Conservation (phyloP, 2,797 vertebrate genomes). For the Coccyzus lansbergi region DNA sequence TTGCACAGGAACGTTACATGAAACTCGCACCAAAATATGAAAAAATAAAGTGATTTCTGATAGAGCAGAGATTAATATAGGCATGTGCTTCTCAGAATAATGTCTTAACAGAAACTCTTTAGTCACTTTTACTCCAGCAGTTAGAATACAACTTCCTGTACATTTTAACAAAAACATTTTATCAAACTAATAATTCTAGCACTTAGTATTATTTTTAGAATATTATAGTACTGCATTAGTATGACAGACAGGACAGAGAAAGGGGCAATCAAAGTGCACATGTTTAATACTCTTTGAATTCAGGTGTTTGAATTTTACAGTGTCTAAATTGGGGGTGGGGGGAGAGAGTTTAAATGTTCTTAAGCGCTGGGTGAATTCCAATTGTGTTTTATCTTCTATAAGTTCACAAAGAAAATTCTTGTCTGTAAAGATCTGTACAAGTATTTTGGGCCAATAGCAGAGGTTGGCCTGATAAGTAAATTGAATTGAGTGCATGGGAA, state of each 20-base stretch:
- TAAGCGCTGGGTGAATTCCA: background rate
- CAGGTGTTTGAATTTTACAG: background rate
- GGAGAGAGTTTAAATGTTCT: background rate
- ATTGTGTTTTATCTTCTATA: background rate
- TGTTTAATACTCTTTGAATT: background rate
- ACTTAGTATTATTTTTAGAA: background rate
- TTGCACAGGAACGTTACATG: background rate
- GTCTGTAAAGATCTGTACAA: background rate
- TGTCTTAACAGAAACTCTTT: background rate
- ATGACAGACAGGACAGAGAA: background rate
- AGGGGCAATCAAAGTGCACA: background rate
- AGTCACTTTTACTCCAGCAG: background rate
- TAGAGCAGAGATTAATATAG: background rate
- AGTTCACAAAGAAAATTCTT: background rate
- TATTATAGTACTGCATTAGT: background rate
- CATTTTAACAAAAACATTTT: background rate
- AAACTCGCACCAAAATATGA: background rate
- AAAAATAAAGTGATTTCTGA: background rate
- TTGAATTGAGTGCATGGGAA: background rate
- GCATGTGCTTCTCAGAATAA: conserved; percentile 17
- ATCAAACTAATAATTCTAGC: background rate
- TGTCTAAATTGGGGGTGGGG: background rate
- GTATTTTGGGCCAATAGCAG: background rate
- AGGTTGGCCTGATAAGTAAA: background rate
- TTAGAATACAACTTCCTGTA: background rate